These are phyloP conservation scores for Lycodopsis pacificus DNA, from an alignment of 2,797 vertebrate species.

Conservation along the genomic window DNA sequence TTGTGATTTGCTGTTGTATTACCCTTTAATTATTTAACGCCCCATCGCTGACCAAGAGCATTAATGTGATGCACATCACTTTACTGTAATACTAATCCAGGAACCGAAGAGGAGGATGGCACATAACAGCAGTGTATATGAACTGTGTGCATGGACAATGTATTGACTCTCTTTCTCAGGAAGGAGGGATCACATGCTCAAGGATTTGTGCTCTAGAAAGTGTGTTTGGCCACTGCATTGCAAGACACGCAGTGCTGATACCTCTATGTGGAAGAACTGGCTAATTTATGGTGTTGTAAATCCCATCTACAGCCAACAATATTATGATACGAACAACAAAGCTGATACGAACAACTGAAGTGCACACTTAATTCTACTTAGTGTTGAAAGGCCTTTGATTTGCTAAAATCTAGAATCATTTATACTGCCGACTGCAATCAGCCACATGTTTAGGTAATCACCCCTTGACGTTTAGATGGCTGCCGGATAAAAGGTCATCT, in stretches of 20 bases:
- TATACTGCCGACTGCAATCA: not conserved
- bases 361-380: not conserved
- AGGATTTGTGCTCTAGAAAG: not conserved
- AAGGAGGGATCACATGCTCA: not conserved
- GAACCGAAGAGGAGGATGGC: constrained; percentile 14
- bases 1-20: constrained; percentile 40
- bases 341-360: not conserved
- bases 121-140: constrained; percentile 15
- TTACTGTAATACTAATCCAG: constrained; percentile 44
- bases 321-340: not conserved
- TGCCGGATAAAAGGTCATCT: not conserved
- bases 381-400: not conserved
- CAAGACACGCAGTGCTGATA: not conserved
- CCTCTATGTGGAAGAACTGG: constrained; percentile 1
- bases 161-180: constrained; percentile 6
- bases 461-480: not conserved
- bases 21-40: constrained; percentile 50
- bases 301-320: not conserved
- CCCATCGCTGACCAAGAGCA: constrained; percentile 33
- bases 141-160: constrained; percentile 14
- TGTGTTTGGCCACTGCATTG: not conserved
- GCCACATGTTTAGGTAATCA: not conserved
- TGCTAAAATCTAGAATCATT: not conserved
- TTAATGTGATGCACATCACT: constrained; percentile 48
- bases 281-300: not conserved